Percentiles rank a stretch among this genome's conserved stretches.
Evolutionary conservation across 2,113 vertebrate genomes (phyloP).

Genomic region (Rhodinocichla rosea): DNA sequence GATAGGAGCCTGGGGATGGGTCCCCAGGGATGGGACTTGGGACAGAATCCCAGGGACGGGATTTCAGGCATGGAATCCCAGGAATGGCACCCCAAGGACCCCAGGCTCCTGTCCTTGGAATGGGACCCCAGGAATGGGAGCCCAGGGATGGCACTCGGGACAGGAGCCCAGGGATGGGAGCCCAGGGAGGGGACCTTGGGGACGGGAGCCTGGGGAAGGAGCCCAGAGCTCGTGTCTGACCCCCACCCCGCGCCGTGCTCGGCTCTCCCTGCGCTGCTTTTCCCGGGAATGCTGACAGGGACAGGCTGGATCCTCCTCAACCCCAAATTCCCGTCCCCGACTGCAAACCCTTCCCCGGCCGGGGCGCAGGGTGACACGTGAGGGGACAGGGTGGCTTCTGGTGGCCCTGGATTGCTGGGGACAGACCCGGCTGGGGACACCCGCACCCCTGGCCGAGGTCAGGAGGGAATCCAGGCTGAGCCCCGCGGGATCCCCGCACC

Average conservation of each 20-base stretch:
- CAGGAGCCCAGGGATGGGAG: neutral
- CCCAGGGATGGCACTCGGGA: too few relatives aligned
- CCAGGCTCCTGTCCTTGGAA: too few relatives aligned
- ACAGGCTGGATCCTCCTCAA: neutral
- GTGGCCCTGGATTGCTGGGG: neutral
- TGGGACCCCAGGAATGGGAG: too few relatives aligned
- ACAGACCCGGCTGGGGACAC: neutral
- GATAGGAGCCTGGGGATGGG: too few relatives aligned
- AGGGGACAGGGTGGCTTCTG: neutral
- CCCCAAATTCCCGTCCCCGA: neutral
- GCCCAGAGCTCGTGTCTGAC: neutral
- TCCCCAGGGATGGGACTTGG: neutral
- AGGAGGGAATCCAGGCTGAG: neutral
- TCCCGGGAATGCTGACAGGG: neutral
- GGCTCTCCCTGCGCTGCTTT: neutral
- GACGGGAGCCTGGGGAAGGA: neutral
- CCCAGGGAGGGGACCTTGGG: neutral
- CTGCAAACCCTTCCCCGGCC: neutral
- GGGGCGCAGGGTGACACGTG: fast-evolving
- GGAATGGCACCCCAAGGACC: too few relatives aligned
- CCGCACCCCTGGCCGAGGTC: neutral
- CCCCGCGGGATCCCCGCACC: neutral
- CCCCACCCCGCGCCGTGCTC: fast-evolving
- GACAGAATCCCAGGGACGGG: too few relatives aligned
- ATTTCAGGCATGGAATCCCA: too few relatives aligned